Percentiles rank a stretch among this genome's conserved stretches.
phyloP scores from a whole-genome alignment of 2,113 vertebrate genomes.

The Neolamprologus modestus region DNA sequence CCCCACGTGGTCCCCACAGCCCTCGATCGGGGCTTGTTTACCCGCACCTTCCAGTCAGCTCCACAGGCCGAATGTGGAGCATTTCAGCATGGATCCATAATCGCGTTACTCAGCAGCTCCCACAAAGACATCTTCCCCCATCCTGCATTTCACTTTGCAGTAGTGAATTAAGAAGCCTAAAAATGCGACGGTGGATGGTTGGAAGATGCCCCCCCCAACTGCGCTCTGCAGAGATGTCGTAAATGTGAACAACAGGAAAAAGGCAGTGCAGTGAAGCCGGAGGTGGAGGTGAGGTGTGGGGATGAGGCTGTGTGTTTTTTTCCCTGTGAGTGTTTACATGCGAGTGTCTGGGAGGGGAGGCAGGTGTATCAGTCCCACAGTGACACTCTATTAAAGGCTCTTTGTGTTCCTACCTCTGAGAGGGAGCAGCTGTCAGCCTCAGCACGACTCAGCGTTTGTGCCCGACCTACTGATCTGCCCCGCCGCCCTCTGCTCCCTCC shows the following conservation, averaged over 20 bases:
- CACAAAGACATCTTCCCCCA: slow-evolving; percentile 24
- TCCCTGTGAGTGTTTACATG: background rate
- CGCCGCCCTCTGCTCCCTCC: slow-evolving; percentile 10
- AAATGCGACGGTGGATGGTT: slow-evolving; percentile 13
- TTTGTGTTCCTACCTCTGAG: slow-evolving; percentile 44
- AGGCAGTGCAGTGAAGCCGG: background rate
- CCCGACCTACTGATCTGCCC: slow-evolving; percentile 6
- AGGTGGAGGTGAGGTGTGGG: slow-evolving; percentile 18
- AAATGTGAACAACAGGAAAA: background rate
- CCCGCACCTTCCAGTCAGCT: slow-evolving; percentile 2
- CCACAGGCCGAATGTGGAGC: slow-evolving; percentile 15
- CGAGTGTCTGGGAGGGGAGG: background rate
- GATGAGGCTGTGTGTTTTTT: slow-evolving; percentile 1
- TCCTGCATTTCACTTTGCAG: slow-evolving; percentile 30
- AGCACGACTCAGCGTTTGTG: slow-evolving; percentile 4
- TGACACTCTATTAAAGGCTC: slow-evolving; percentile 38
- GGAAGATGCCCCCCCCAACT: background rate
- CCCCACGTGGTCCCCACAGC: background rate
- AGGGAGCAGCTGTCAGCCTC: slow-evolving; percentile 47
- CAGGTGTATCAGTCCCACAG: slow-evolving; percentile 1
- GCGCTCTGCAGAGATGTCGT: background rate
- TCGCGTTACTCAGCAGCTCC: slow-evolving; percentile 47
- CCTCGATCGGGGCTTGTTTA: slow-evolving; percentile 2
- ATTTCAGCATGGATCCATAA: slow-evolving; percentile 38
- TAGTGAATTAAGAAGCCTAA: slow-evolving; percentile 39